These are phyloP conservation scores for Apostichopus californicus DNA, from an alignment of 35 echinoderm and acorn worm genomes.

Conservation along the genomic window DNA sequence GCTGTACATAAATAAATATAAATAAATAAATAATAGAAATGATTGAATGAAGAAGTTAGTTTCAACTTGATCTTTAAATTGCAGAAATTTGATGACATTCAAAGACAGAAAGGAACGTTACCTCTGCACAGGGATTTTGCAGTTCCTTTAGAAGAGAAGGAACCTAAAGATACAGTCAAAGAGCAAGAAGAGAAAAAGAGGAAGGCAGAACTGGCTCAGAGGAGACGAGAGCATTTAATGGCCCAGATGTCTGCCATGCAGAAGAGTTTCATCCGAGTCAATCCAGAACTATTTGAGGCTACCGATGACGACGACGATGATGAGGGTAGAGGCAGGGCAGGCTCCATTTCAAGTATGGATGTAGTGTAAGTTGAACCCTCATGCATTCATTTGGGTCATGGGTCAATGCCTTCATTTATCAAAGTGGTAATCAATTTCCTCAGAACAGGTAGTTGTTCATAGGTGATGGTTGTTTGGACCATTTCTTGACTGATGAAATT, in stretches of 20 bases:
- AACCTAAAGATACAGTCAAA: slow-evolving; percentile 54
- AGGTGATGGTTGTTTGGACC: too few relatives aligned
- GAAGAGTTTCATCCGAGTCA: slow-evolving; percentile 86
- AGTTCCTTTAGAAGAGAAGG: slow-evolving; percentile 15
- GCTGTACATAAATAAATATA: background rate
- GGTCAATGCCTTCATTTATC: background rate
- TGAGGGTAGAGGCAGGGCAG: background rate
- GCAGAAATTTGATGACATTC: slow-evolving; percentile 79
- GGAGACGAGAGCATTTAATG: slow-evolving; percentile 78
- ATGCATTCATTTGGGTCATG: too few relatives aligned
- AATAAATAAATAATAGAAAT: background rate
- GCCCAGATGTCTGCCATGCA: slow-evolving; percentile 95
- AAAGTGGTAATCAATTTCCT: background rate
- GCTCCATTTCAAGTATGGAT: slow-evolving; percentile 74
- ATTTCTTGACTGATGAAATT: too few relatives aligned
- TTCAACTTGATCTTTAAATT: background rate
- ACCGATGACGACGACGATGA: slow-evolving; percentile 11
- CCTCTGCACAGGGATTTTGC: slow-evolving; percentile 17
- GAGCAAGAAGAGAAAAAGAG: slow-evolving; percentile 77
- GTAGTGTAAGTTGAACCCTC: slow-evolving; percentile 44
- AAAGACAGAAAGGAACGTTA: slow-evolving; percentile 56
- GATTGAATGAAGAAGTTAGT: background rate
- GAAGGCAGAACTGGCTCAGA: slow-evolving; percentile 72
- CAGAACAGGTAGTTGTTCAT: too few relatives aligned
- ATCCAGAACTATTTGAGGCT: slow-evolving; percentile 87